Conservation (phyloP, 30 jellyfish, hydroid and myxozoan genomes). For the Nemopilema nomurai region DNA sequence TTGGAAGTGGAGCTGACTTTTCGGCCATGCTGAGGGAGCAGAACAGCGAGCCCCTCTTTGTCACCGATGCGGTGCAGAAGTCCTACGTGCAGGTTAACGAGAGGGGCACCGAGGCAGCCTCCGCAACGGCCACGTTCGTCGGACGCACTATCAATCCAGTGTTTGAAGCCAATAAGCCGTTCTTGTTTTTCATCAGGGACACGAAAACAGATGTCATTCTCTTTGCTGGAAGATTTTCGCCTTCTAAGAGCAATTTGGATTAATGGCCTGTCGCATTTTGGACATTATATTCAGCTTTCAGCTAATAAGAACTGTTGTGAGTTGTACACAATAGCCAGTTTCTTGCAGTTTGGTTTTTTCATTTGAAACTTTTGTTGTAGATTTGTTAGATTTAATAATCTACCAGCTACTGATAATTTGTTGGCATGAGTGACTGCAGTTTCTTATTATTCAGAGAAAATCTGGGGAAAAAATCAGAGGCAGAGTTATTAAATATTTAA, state of each 20-base stretch:
- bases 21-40: constrained; percentile 73
- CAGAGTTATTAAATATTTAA: too few relatives aligned
- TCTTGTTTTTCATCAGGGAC: constrained; percentile 77
- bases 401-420: too few relatives aligned
- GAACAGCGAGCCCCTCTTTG: constrained; percentile 52
- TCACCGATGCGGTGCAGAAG: constrained; percentile 75
- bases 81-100: constrained; percentile 82
- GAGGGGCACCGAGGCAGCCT: constrained; percentile 94
- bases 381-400: too few relatives aligned
- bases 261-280: too few relatives aligned
- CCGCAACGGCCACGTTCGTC: constrained; percentile 75
- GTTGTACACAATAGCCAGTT: too few relatives aligned
- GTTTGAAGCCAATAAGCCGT: constrained; percentile 82
- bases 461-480: too few relatives aligned
- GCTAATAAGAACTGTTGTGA: too few relatives aligned
- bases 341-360: too few relatives aligned
- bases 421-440: too few relatives aligned
- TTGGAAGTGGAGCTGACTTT: constrained; percentile 64
- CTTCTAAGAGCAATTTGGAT: neutral
- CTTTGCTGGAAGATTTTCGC: constrained; percentile 77
- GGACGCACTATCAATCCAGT: constrained; percentile 56
- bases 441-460: too few relatives aligned
- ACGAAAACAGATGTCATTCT: constrained; percentile 31
- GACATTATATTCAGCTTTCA: too few relatives aligned
- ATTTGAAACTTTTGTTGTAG: too few relatives aligned